A percentile compares a stretch with the other conserved stretches of the same genome.
phyloP scores from a whole-genome alignment of 2,797 vertebrate species.

The Manis pentadactyla region DNA sequence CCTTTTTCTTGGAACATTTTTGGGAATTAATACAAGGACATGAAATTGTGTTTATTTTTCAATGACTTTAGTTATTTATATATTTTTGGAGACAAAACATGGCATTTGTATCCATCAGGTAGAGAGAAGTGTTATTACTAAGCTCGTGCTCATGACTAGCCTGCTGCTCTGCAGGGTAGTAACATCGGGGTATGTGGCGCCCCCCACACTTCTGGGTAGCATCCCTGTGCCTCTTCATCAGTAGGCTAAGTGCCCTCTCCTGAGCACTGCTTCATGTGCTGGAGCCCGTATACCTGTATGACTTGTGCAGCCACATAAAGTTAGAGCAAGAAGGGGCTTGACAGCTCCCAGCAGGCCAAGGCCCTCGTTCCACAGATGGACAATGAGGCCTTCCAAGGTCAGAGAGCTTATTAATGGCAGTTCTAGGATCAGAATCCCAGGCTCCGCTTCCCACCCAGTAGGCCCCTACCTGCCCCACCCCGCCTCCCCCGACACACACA shows the following conservation, averaged over 20 bases:
- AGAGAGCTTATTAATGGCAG: neutral
- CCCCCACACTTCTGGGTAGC: neutral
- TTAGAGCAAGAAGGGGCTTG: neutral
- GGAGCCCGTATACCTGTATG: rapidly evolving
- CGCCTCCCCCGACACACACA: neutral
- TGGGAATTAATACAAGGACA: neutral
- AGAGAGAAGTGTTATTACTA: neutral
- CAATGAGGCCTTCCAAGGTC: neutral
- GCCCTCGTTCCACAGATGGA: neutral
- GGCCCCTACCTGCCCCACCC: neutral
- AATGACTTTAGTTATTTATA: neutral
- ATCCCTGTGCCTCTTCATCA: neutral
- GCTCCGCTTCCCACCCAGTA: neutral
- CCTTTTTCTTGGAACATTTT: neutral
- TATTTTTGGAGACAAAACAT: neutral
- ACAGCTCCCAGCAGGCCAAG: neutral
- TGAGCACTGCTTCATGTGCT: neutral
- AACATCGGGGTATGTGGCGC: neutral
- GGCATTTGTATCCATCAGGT: neutral
- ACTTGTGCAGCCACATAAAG: neutral
- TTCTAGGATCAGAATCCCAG: neutral
- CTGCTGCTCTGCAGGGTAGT: neutral
- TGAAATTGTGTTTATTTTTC: neutral
- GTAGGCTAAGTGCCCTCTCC: neutral
- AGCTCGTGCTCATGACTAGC: neutral